Base-by-base conservation (phyloP, 2,888 invertebrate genomes). In the Artemia sinica region DNA sequence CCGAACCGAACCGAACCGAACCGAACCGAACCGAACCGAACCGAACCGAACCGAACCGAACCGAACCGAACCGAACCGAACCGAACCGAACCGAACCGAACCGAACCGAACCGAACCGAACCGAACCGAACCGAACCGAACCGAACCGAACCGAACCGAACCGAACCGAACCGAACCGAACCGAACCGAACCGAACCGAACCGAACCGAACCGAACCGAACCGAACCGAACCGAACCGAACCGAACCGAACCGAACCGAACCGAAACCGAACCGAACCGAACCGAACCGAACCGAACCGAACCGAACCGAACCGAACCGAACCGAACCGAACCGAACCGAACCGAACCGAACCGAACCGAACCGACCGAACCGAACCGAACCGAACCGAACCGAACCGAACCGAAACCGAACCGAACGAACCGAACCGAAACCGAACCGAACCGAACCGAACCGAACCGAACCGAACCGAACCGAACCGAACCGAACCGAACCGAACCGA, bases 301-400 rank as follows among this genome's bases (percentile, higher is more conserved):
- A 63, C 70, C 69, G 65, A 70, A 70, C 69, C 70, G 70, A 70
- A 70, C 69, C 69, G 11, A 69, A 70, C 70, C 70, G 65, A 69
- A 58, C 70, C 70, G n/a, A 69, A 69, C 66, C 13, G 14, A 67
- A 52, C 70, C 70, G 65, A 69, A 69, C 70, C 11, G n/a, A 52
- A 52, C 52, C 52, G 52, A 52, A 70, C 69, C 70, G n/a, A 70
- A 66, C 70, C 70, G 58, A 69, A 70, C 70, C 69, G 58, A 69
- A 69, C 70, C 69, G 58, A 69, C 68, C 70, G 13, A 63, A 69
- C 66, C 69, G 58, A 69, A 69, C 70, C n/a, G n/a, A n/a, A n/a
- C n/a, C n/a, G n/a, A n/a, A n/a, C n/a, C n/a, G n/a, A n/a, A n/a
- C n/a, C n/a, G n/a, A n/a, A n/a, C n/a, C n/a, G n/a, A n/a, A n/a